Evolutionary conservation across 37 sponge, comb jelly and placozoan genomes (phyloP).

Genomic region (Oopsacas minuta): DNA sequence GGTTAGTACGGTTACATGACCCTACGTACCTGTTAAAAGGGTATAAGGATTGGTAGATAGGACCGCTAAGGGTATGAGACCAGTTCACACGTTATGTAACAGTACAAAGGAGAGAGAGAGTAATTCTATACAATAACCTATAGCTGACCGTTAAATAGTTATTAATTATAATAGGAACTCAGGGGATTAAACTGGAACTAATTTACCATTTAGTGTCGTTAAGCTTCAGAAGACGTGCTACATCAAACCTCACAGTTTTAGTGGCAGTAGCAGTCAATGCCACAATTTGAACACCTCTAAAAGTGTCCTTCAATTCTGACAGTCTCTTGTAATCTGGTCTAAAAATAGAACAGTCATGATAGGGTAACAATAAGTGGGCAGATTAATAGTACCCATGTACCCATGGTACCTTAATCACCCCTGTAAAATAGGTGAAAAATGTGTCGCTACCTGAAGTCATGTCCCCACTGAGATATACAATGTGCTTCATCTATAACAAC

Average conservation of each 20-base stretch:
- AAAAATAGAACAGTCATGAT: slow-evolving; percentile 20
- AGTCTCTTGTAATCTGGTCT: slow-evolving; percentile 90
- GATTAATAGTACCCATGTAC: too few relatives aligned
- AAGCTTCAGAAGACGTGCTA: slow-evolving; percentile 64
- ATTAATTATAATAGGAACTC: too few relatives aligned
- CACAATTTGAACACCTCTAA: slow-evolving; percentile 61
- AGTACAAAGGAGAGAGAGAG: too few relatives aligned
- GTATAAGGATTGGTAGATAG: too few relatives aligned
- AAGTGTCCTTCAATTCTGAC: slow-evolving; percentile 52
- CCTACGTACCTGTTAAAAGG: slow-evolving; percentile 83
- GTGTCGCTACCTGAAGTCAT: slow-evolving; percentile 51
- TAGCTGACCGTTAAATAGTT: too few relatives aligned
- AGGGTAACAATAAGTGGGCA: too few relatives aligned
- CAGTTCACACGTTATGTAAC: too few relatives aligned
- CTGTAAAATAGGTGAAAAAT: background rate
- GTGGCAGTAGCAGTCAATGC: slow-evolving; percentile 98
- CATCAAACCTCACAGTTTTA: slow-evolving; percentile 70
- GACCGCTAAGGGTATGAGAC: too few relatives aligned
- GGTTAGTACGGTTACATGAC: slow-evolving; percentile 86
- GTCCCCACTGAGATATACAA: slow-evolving; percentile 84
- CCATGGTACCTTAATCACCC: too few relatives aligned
- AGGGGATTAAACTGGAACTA: too few relatives aligned
- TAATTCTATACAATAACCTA: too few relatives aligned
- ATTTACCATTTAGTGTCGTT: slow-evolving; percentile 56
- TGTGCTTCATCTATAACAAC: slow-evolving; percentile 98